Percentiles rank a stretch among this genome's conserved stretches.
These are phyloP conservation scores for Caenorhabditis sinica DNA, from an alignment of 2,888 invertebrate genomes.

Conservation along the genomic window DNA sequence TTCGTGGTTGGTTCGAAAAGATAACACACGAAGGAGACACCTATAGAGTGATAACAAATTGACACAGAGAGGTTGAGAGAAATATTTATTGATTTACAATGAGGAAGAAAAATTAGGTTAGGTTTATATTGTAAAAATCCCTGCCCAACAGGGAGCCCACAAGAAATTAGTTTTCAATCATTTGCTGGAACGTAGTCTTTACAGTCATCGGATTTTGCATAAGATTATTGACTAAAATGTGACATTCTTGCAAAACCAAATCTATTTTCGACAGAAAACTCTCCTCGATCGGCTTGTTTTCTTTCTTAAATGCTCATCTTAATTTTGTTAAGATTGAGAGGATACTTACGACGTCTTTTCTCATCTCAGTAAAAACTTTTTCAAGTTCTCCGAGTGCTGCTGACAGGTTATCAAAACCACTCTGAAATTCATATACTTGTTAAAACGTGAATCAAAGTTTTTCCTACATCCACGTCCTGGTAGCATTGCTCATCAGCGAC, in stretches of 20 bases:
- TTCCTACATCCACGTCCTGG: not conserved
- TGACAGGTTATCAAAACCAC: not conserved
- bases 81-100: not conserved
- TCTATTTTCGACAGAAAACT: not conserved
- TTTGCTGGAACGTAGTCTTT: not conserved
- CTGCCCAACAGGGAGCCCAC: too few species aligned
- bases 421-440: not conserved
- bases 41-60: not conserved
- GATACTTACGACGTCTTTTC: not conserved
- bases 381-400: not conserved
- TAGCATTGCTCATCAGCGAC: not conserved
- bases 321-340: not conserved
- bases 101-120: too few species aligned
- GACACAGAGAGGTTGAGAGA: not conserved
- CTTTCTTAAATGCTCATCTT: not conserved
- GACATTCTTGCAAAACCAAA: too few species aligned
- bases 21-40: slow-evolving; percentile 3
- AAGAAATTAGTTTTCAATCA: not conserved
- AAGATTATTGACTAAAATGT: not conserved
- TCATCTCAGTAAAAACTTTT: not conserved
- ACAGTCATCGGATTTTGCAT: not conserved
- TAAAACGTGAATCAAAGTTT: too few species aligned
- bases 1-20: not conserved
- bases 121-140: too few species aligned
- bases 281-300: not conserved